Conservation (phyloP, 2,797 vertebrate genomes). For the Trachurus trachurus region DNA sequence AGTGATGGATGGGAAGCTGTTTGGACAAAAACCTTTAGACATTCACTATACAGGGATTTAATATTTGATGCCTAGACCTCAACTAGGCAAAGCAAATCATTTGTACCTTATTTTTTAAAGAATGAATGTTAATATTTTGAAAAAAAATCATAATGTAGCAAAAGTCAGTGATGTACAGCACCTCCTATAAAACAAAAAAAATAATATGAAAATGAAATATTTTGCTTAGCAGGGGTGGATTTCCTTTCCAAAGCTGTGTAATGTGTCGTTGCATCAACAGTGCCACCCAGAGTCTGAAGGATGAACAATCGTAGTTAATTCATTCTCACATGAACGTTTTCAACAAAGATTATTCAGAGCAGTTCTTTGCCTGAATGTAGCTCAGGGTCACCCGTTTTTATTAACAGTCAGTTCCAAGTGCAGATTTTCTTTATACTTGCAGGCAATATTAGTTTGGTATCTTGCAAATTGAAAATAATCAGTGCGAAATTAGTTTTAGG, state of each 20-base stretch:
- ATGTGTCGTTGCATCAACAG: slow-evolving; percentile 77
- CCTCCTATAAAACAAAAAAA: not conserved
- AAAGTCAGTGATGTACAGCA: not conserved
- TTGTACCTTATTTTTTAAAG: not conserved
- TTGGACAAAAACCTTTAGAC: not conserved
- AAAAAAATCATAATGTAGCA: not conserved
- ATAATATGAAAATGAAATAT: not conserved
- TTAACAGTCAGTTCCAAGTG: not conserved
- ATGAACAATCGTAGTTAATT: slow-evolving; percentile 18
- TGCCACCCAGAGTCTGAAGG: slow-evolving; percentile 80
- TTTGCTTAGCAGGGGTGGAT: slow-evolving; percentile 6
- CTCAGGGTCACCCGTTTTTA: not conserved
- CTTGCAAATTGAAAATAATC: not conserved
- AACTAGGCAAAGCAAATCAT: not conserved
- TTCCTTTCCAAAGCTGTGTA: slow-evolving; percentile 11
- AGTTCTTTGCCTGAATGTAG: not conserved
- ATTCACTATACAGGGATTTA: not conserved
- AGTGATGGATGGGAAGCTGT: not conserved
- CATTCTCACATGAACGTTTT: not conserved
- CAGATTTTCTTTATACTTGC: not conserved
- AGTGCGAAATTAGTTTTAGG: not conserved
- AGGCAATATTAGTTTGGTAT: not conserved
- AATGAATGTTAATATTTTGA: not conserved
- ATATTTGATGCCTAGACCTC: not conserved
- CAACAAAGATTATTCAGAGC: not conserved